Percentiles rank a stretch among this genome's conserved stretches.
phyloP scores from a whole-genome alignment of 2,888 invertebrate species.

The Cephalotes varians region DNA sequence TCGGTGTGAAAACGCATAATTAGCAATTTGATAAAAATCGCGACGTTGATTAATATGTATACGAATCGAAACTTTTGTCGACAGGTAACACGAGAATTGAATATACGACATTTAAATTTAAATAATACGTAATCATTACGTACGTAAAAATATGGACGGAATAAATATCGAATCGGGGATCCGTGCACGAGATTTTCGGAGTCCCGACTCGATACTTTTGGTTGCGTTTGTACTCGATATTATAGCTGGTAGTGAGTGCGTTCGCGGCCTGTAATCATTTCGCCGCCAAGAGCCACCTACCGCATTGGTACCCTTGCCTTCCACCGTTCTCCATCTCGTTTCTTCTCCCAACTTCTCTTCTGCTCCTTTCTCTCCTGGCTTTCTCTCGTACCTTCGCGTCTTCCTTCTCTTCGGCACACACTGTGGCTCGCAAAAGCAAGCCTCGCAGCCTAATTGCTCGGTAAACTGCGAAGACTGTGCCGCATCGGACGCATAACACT shows the following conservation, averaged over 20 bases:
- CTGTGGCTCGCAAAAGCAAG: conserved; percentile 57
- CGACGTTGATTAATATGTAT: conserved; percentile 46
- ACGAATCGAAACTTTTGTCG: conserved; percentile 36
- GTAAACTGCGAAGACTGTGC: conserved; percentile 68
- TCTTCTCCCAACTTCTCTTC: conserved; percentile 38
- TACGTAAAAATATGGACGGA: not conserved
- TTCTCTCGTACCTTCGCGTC: conserved; percentile 45
- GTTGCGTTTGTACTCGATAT: conserved; percentile 81
- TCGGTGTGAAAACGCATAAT: not conserved
- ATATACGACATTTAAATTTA: conserved; percentile 22
- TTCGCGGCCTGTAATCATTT: conserved; percentile 84
- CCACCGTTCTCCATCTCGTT: conserved; percentile 60
- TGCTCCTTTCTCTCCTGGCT: conserved; percentile 52
- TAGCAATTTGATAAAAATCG: conserved; percentile 22
- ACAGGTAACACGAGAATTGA: conserved; percentile 6
- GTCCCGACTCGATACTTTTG: conserved; percentile 74
- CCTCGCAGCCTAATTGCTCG: conserved; percentile 73
- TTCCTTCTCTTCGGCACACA: conserved; percentile 47
- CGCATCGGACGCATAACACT: conserved; percentile 29
- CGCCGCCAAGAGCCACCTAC: conserved; percentile 83
- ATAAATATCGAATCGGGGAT: not conserved
- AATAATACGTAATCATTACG: conserved; percentile 20
- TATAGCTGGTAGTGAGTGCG: conserved; percentile 81
- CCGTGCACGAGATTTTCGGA: not conserved
- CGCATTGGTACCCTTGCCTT: conserved; percentile 76